Percentiles rank a stretch among this genome's conserved stretches.
phyloP scores from a whole-genome alignment of 2,113 vertebrate genomes.

The Eptesicus fuscus region DNA sequence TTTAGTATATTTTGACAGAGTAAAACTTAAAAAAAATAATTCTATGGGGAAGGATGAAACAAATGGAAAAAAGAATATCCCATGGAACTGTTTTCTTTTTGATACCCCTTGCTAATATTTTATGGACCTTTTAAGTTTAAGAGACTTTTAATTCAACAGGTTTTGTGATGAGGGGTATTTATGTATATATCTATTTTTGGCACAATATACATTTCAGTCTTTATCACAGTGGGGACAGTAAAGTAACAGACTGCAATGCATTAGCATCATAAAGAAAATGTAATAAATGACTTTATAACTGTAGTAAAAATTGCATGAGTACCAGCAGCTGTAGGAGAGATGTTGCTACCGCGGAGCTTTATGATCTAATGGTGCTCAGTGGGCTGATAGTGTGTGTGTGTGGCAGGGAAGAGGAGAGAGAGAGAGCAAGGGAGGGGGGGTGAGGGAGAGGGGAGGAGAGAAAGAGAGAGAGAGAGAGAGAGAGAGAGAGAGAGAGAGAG shows the following conservation, averaged over 20 bases:
- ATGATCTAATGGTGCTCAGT: conserved; percentile 82
- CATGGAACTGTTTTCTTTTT: conserved; percentile 77
- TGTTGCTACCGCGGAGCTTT: conserved; percentile 81
- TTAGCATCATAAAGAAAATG: conserved; percentile 86
- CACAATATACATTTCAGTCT: conserved; percentile 80
- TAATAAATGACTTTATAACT: conserved; percentile 88
- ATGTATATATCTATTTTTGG: background rate
- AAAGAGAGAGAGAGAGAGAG: too few species aligned
- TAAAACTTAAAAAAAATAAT: conserved; percentile 73
- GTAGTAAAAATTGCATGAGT: conserved; percentile 85
- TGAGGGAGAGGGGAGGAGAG: too few species aligned
- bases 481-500: too few species aligned
- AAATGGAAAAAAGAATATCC: conserved; percentile 75
- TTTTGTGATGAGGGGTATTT: conserved; percentile 72
- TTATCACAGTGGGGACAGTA: conserved; percentile 85
- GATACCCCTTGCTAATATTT: conserved; percentile 79
- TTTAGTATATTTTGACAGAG: conserved; percentile 77
- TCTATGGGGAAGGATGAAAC: conserved; percentile 72
- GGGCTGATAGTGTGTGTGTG: conserved; percentile 81
- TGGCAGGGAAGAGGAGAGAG: too few species aligned
- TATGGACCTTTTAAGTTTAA: conserved; percentile 81
- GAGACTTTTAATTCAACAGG: conserved; percentile 81
- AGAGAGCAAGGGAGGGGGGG: too few species aligned
- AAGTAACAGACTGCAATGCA: conserved; percentile 83
- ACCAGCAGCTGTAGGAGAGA: conserved; percentile 83